Percentiles rank a stretch among this genome's conserved stretches.
Conservation (phyloP, 2,888 invertebrate genomes). For the Dione juno region DNA sequence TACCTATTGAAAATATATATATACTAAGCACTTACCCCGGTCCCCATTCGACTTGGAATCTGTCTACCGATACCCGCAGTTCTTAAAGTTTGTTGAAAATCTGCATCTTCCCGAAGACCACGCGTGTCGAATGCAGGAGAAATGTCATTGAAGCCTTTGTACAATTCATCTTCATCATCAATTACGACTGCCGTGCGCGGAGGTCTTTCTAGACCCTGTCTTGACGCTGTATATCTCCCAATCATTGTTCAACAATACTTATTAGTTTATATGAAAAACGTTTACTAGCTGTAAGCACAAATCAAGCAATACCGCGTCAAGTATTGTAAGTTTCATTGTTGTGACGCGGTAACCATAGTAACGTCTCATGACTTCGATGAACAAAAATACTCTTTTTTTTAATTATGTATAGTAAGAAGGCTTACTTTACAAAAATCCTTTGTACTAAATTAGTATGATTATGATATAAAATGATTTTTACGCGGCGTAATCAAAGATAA, state of each 20-base stretch:
- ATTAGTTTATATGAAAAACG: neutral
- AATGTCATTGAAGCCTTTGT: conserved; percentile 87
- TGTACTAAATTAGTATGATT: too few species aligned
- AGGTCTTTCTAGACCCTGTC: conserved; percentile 69
- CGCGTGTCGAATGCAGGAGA: conserved; percentile 86
- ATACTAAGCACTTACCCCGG: conserved; percentile 65
- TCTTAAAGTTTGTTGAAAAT: conserved; percentile 90
- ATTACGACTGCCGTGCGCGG: conserved; percentile 71
- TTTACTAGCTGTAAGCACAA: neutral
- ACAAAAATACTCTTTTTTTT: neutral
- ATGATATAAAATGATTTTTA: neutral
- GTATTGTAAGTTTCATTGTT: conserved; percentile 57
- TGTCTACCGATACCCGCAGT: conserved; percentile 88
- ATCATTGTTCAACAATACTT: conserved; percentile 57
- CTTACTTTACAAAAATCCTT: too few species aligned
- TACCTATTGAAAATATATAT: neutral
- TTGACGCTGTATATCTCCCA: conserved; percentile 72
- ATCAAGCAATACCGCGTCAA: conserved; percentile 24
- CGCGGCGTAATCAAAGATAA: too few species aligned
- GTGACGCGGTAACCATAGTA: conserved; percentile 75
- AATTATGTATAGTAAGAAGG: neutral
- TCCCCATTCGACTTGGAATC: conserved; percentile 82
- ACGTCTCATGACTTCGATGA: conserved; percentile 46
- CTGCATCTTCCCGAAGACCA: conserved; percentile 88
- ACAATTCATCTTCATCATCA: conserved; percentile 86